These are phyloP conservation scores for Daboia siamensis DNA, from an alignment of 2,113 vertebrate species.

Conservation along the genomic window DNA sequence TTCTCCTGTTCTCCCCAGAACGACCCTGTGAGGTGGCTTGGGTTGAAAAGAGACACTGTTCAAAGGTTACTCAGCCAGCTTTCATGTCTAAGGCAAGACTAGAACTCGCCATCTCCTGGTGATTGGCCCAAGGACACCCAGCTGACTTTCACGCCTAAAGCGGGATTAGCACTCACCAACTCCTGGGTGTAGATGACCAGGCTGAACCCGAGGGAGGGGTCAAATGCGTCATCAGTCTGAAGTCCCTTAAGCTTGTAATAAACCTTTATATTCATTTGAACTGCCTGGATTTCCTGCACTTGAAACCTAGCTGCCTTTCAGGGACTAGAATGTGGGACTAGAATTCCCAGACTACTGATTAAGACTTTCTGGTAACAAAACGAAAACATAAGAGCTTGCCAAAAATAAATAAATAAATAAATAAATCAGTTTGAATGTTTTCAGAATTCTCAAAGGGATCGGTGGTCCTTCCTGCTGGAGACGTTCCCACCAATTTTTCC, in stretches of 20 bases:
- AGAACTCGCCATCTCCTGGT: neutral
- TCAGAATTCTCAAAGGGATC: neutral
- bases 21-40: neutral
- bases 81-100: neutral
- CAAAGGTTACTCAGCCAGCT: neutral
- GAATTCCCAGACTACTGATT: neutral
- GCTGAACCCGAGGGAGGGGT: neutral
- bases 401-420: neutral
- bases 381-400: neutral
- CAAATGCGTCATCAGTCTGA: neutral
- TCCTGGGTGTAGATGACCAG: neutral
- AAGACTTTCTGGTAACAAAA: neutral
- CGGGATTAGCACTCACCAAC: neutral
- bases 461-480: neutral
- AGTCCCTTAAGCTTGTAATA: neutral
- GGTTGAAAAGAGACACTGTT: neutral
- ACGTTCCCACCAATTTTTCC: neutral
- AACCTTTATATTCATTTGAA: neutral
- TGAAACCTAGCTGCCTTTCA: neutral
- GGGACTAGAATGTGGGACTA: neutral
- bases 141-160: neutral
- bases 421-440: neutral
- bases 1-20: neutral
- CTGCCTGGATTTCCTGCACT: neutral
- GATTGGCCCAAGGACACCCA: neutral